Evolutionary conservation across 1,140 invertebrate genomes (phyloP), one percentile per base, ranked within the genome.

Genomic region (roundworm (Caenorhabditis elegans)): DNA sequence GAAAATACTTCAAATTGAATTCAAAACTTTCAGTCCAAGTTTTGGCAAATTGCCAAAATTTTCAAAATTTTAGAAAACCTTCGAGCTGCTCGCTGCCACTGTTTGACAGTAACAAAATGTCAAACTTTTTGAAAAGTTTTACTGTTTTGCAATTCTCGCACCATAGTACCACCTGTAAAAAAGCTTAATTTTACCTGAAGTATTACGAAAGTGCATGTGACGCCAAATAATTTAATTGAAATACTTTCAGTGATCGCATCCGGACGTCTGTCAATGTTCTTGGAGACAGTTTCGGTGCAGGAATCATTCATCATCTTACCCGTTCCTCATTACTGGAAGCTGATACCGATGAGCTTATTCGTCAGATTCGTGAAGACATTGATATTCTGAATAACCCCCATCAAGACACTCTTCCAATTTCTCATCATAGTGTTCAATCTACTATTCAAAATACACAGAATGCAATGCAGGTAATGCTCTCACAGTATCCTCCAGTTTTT

Each of bases 191-290:
- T n/a, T n/a, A n/a, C n/a, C n/a, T n/a, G n/a, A n/a, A n/a, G n/a
- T n/a, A n/a, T n/a, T n/a, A n/a, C n/a, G n/a, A n/a, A n/a, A n/a
- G 39, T 43, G 5, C 39, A 5, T 43, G 39, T 43, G 39, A 43
- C 39, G n/a, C n/a, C n/a, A n/a, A n/a, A 13, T 31, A 17, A 3
- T n/a, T 49, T 6, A 24, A 22, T 4, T 39, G n/a, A 10, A 39
- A 15, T 26, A 76, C 86, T 92, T 92, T 22, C 90, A 97, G 96
- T 81, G 96, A 97, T 91, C 94, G 96, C 84, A 96, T 98, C 92
- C 93, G 96, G 70, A 98, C 96, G 55, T 95, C 95, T 82, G 95
- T 97, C 82, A 98, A 98, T 90, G 96, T 98, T 15, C 93, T 97
- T 87, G 96, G 96, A 83, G 96, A 98, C 90, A 94, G 95, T 51